Evolutionary conservation across 2,113 vertebrate genomes (phyloP).

Genomic region (Poecilia latipinna): DNA sequence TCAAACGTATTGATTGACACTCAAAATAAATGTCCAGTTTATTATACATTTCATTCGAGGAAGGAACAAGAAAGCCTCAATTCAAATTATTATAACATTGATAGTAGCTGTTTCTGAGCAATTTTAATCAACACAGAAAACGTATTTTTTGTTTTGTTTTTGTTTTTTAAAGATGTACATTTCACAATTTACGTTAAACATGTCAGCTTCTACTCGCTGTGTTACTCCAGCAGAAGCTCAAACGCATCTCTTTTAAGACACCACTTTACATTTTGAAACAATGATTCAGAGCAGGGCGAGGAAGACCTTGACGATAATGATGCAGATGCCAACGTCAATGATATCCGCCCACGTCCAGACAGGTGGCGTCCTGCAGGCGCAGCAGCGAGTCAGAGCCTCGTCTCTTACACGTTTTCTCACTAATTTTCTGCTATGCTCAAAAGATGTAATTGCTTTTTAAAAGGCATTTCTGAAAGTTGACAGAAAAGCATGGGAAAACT

Average conservation of each 20-base stretch:
- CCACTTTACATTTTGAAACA: conserved; percentile 38
- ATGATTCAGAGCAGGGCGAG: conserved; percentile 47
- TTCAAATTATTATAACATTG: not conserved
- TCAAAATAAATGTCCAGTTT: not conserved
- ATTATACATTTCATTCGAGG: not conserved
- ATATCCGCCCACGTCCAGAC: conserved; percentile 61
- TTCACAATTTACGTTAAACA: not conserved
- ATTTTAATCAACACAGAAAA: conserved; percentile 5
- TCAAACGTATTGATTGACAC: not conserved
- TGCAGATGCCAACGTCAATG: conserved; percentile 46
- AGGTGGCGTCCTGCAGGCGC: conserved; percentile 65
- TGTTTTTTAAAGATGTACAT: not conserved
- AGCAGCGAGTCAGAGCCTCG: conserved; percentile 46
- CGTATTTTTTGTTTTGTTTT: not conserved
- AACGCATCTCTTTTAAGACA: conserved; percentile 18
- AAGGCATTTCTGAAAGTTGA: conserved; percentile 19
- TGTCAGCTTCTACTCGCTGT: conserved; percentile 5
- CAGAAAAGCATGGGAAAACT: not conserved
- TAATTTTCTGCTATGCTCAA: conserved; percentile 36
- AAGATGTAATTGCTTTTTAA: conserved; percentile 24
- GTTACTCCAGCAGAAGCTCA: conserved; percentile 15
- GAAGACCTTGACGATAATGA: conserved; percentile 54
- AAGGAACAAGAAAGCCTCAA: not conserved
- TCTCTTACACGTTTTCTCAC: conserved; percentile 46
- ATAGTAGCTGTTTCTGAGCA: not conserved